Conservation (phyloP, 2,888 invertebrate species). For the Hypomecis atomaria region DNA sequence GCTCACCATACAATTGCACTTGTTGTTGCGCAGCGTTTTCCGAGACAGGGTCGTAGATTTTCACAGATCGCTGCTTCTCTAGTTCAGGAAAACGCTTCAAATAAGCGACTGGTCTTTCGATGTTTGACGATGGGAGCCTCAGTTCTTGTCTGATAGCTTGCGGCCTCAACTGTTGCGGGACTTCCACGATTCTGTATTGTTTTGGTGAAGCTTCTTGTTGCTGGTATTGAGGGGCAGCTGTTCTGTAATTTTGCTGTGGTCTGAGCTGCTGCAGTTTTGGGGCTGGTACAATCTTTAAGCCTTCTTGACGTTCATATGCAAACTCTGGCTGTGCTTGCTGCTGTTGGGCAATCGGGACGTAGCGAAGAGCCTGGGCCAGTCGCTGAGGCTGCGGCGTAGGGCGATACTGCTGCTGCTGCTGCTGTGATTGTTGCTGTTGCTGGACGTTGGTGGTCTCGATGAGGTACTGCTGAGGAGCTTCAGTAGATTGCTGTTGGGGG, state of each 20-base stretch:
- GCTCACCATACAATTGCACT: slow-evolving; percentile 64
- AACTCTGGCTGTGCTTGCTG: slow-evolving; percentile 56
- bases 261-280: slow-evolving; percentile 69
- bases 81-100: slow-evolving; percentile 73
- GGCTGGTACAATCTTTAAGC: slow-evolving; percentile 76
- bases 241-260: slow-evolving; percentile 61
- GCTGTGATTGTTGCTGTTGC: slow-evolving; percentile 57
- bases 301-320: slow-evolving; percentile 73
- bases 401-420: slow-evolving; percentile 55
- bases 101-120: slow-evolving; percentile 74
- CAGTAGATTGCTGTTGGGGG: slow-evolving; percentile 55
- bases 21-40: slow-evolving; percentile 60
- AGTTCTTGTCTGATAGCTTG: slow-evolving; percentile 69
- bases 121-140: slow-evolving; percentile 59
- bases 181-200: slow-evolving; percentile 72
- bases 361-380: slow-evolving; percentile 64
- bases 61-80: slow-evolving; percentile 70
- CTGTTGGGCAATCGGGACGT: slow-evolving; percentile 61
- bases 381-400: slow-evolving; percentile 62
- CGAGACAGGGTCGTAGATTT: slow-evolving; percentile 65
- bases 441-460: slow-evolving; percentile 81
- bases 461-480: slow-evolving; percentile 78
- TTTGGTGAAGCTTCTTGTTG: slow-evolving; percentile 73
- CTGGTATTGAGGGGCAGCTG: slow-evolving; percentile 66
- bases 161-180: slow-evolving; percentile 53